Conservation (phyloP, 2,797 vertebrate genomes). For the Pseudotriccus pelzelni region DNA sequence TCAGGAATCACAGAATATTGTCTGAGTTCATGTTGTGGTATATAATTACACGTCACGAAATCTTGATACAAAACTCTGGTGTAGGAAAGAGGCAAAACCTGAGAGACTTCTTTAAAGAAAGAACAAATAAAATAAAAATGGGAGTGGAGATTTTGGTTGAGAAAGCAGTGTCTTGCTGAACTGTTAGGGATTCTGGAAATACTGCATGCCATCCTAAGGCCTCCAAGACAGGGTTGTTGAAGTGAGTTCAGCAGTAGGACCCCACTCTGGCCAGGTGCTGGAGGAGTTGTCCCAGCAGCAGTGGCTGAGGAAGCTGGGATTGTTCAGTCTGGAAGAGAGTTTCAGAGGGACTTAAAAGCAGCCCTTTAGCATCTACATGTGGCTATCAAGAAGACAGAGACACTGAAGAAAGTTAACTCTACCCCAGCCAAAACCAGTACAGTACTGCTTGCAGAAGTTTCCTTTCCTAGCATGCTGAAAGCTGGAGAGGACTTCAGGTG, state of each 20-base stretch:
- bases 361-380: neutral
- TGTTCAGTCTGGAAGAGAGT: neutral
- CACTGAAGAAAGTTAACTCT: neutral
- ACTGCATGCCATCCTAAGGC: neutral
- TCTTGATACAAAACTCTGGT: neutral
- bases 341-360: neutral
- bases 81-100: neutral
- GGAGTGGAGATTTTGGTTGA: rapidly evolving
- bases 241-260: neutral
- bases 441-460: slow-evolving; percentile 84
- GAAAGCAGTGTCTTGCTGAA: neutral
- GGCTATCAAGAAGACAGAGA: neutral
- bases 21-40: neutral
- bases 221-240: neutral
- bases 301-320: neutral
- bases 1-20: neutral
- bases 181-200: neutral
- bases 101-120: neutral
- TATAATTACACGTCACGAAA: neutral
- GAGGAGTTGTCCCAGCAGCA: neutral
- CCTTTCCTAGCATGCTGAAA: slow-evolving; percentile 86
- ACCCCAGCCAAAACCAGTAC: slow-evolving; percentile 63
- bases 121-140: neutral
- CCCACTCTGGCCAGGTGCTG: neutral
- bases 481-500: slow-evolving; percentile 79